Percentiles rank a stretch among this genome's conserved stretches.
These are phyloP conservation scores for Caenorhabditis sp. DNA, from an alignment of 2,888 invertebrate genomes.

Conservation along the genomic window DNA sequence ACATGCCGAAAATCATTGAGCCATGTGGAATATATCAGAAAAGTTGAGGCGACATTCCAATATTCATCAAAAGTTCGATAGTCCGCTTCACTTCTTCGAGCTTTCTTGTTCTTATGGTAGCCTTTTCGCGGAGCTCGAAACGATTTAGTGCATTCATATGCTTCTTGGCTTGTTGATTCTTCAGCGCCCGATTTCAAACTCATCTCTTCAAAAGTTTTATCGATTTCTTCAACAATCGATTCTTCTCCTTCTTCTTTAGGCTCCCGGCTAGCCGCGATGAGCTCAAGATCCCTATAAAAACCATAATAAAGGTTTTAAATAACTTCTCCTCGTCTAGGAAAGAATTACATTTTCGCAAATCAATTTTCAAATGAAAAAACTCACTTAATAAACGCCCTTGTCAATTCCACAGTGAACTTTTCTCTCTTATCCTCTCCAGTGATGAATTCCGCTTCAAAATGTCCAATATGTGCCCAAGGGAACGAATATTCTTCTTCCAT, in stretches of 20 bases:
- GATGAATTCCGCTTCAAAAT: slow-evolving; percentile 18
- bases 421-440: slow-evolving; percentile 9
- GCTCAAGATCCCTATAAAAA: slow-evolving; percentile 28
- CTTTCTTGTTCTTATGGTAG: slow-evolving; percentile 9
- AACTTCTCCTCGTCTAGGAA: no score
- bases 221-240: slow-evolving; percentile 5
- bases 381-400: slow-evolving; percentile 36
- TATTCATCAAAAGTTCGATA: slow-evolving; percentile 26
- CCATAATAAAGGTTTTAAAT: neutral
- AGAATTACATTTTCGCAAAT: no score
- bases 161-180: neutral
- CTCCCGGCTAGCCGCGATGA: slow-evolving; percentile 16
- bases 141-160: neutral
- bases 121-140: neutral
- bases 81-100: neutral
- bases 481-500: slow-evolving; percentile 2
- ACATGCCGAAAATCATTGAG: slow-evolving; percentile 26
- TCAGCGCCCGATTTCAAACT: slow-evolving; percentile 5
- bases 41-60: slow-evolving; percentile 24
- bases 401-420: slow-evolving; percentile 10
- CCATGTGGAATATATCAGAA: slow-evolving; percentile 34
- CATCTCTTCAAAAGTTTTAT: slow-evolving; percentile 15
- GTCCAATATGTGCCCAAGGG: slow-evolving; percentile 28
- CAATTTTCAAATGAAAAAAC: no score
- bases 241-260: slow-evolving; percentile 6